Conservation (phyloP, 2,888 invertebrate genomes). For the Drosophila subquinaria region DNA sequence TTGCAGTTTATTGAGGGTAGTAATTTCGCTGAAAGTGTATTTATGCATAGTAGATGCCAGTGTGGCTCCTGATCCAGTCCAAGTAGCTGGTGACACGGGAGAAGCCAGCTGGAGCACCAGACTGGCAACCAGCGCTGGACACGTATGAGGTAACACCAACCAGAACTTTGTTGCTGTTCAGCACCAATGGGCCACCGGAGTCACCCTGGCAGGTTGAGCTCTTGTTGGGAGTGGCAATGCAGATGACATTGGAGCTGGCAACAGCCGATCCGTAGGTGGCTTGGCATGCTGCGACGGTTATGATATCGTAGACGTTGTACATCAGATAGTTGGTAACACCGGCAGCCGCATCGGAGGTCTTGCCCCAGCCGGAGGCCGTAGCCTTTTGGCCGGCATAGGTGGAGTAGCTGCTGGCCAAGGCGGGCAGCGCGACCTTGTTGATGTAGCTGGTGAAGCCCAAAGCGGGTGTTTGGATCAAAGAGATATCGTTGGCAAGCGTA, state of each 20-base stretch:
- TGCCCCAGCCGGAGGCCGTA: conserved; percentile 86
- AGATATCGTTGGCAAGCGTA: conserved; percentile 68
- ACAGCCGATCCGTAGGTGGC: conserved; percentile 41
- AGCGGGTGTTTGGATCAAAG: conserved; percentile 62
- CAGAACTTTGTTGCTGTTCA: conserved; percentile 38
- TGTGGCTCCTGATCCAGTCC: conserved; percentile 58
- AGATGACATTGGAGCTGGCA: conserved; percentile 54
- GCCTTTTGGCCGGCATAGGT: conserved; percentile 75
- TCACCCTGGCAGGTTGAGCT: conserved; percentile 76
- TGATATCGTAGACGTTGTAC: conserved; percentile 69
- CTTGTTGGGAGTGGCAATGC: conserved; percentile 63
- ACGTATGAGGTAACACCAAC: conserved; percentile 71
- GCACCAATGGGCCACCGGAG: conserved; percentile 80
- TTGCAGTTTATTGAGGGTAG: conserved; percentile 15
- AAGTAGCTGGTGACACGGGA: conserved; percentile 64
- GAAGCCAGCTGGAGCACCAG: conserved; percentile 62
- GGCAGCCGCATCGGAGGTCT: conserved; percentile 54
- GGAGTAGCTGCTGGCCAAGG: conserved; percentile 45
- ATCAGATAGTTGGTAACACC: conserved; percentile 76
- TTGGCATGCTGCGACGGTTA: conserved; percentile 77
- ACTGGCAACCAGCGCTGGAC: conserved; percentile 52
- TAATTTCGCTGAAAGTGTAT: conserved; percentile 10
- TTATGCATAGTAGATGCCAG: conserved; percentile 59
- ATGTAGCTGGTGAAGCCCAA: conserved; percentile 47
- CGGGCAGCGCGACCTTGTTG: conserved; percentile 54